Evolutionary conservation across 2,113 vertebrate genomes (phyloP), one percentile per base, ranked within the genome.

Genomic region (Peromyscus californicus): DNA sequence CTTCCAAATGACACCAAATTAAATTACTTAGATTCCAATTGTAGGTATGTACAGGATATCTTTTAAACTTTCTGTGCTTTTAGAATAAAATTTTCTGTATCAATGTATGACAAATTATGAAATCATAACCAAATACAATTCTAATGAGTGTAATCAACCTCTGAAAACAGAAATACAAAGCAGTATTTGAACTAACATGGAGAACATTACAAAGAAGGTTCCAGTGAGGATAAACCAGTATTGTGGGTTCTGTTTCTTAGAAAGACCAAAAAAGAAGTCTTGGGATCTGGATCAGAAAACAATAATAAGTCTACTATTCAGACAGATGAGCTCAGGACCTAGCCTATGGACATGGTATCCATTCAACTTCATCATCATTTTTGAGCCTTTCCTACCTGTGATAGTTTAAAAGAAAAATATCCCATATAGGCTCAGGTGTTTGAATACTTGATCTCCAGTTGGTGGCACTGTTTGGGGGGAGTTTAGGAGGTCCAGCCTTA

Each of bases 1-100:
- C 86, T 95, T 19, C 48, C 36, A 95, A 85, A 69, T 76, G 84
- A 92, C 74, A 91, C 69, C 57, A 86, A 96, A 95, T n/a, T 90
- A 89, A 85, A 12, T 70, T 54, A 89, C 22, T 79, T 91, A 13
- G 59, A 84, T 89, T 89, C 79, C 70, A 74, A 76, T 63, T 74
- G 72, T 39, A 91, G 39, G 11, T 26, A 31, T 82, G 2, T 39
- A 75, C 0, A 86, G 45, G 42, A 17, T 83, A 7, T 24, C 33
- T 70, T 93, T 80, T 84, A 96, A 89, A 89, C 88, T 84, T 91
- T 36, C 90, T 87, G 80, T 76, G 70, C 57, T 75, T 48, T 93
- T 39, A 89, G 31, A 59, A 93, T 36, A 94, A 96, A 94, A 65
- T 74, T 84, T 78, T 88, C 51, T 94, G 54, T 61, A 84, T 90